Percentiles rank a stretch among this genome's conserved stretches.
phyloP scores from a whole-genome alignment of 2,113 vertebrate genomes.

The Vombatus ursinus region DNA sequence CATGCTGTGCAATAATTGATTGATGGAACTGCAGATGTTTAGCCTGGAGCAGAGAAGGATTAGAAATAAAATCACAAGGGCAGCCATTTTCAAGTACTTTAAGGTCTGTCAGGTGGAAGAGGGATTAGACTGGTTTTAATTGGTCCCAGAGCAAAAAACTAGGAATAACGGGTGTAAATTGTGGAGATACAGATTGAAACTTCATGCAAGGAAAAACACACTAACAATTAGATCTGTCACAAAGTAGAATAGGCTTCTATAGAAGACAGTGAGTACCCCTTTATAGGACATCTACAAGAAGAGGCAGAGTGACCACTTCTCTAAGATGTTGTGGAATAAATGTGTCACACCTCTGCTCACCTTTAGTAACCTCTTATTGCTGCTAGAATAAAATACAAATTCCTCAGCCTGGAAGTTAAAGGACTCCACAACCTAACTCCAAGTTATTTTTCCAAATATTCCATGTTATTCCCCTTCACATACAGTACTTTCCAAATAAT shows the following conservation, averaged over 20 bases:
- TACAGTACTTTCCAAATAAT: background rate
- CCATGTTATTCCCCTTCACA: background rate
- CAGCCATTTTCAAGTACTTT: background rate
- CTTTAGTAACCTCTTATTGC: background rate
- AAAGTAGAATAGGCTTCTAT: background rate
- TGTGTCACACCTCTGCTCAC: background rate
- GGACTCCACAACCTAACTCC: background rate
- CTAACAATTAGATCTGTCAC: background rate
- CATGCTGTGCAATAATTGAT: background rate
- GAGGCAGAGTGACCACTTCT: background rate
- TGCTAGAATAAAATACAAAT: background rate
- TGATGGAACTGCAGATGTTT: background rate
- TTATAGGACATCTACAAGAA: background rate
- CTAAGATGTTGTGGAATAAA: background rate
- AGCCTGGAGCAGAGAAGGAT: background rate
- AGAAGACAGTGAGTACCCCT: background rate
- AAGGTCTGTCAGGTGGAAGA: background rate
- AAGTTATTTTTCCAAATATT: background rate
- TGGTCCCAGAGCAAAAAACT: background rate
- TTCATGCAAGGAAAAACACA: background rate
- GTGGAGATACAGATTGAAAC: background rate
- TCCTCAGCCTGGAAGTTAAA: background rate
- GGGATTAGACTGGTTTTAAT: background rate
- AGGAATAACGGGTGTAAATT: background rate
- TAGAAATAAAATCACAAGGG: background rate